phyloP scores from a whole-genome alignment of 2,113 vertebrate genomes.

The Ctenomys sociabilis region DNA sequence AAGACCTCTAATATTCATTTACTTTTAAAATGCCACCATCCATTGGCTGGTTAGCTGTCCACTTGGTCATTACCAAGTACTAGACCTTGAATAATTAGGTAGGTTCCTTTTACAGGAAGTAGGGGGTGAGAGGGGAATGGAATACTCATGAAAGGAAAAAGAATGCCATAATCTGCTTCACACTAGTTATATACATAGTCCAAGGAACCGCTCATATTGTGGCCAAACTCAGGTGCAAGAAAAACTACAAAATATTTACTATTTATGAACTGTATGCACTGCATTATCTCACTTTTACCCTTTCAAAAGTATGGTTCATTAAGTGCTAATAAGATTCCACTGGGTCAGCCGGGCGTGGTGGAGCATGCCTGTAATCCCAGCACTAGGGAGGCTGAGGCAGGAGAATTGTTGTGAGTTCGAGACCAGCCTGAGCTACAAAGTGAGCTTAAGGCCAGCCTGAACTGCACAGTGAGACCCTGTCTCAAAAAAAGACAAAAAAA shows the following conservation, averaged over 20 bases:
- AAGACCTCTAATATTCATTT: conserved; percentile 4
- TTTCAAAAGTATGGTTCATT: not conserved
- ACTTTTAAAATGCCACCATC: conserved; percentile 15
- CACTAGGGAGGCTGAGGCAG: too few relatives aligned
- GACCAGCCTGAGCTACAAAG: too few relatives aligned
- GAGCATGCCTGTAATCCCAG: too few relatives aligned
- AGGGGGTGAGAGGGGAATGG: not conserved
- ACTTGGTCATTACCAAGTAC: not conserved
- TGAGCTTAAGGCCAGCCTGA: too few relatives aligned
- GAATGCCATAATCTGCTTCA: not conserved
- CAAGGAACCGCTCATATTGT: not conserved
- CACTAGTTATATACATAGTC: not conserved
- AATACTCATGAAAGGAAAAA: not conserved
- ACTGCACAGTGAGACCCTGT: too few relatives aligned
- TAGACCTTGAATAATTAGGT: not conserved
- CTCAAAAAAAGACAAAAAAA: too few relatives aligned
- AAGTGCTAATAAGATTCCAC: not conserved
- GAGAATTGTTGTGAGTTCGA: too few relatives aligned
- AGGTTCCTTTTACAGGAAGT: not conserved
- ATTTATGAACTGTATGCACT: not conserved
- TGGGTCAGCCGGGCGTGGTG: too few relatives aligned
- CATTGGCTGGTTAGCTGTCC: not conserved
- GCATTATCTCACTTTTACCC: not conserved
- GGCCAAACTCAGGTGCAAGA: not conserved
- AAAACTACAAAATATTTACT: conserved; percentile 22